Percentiles rank a stretch among this genome's conserved stretches.
Conservation (phyloP, 2,797 vertebrate genomes). For the Eulemur rubriventer region DNA sequence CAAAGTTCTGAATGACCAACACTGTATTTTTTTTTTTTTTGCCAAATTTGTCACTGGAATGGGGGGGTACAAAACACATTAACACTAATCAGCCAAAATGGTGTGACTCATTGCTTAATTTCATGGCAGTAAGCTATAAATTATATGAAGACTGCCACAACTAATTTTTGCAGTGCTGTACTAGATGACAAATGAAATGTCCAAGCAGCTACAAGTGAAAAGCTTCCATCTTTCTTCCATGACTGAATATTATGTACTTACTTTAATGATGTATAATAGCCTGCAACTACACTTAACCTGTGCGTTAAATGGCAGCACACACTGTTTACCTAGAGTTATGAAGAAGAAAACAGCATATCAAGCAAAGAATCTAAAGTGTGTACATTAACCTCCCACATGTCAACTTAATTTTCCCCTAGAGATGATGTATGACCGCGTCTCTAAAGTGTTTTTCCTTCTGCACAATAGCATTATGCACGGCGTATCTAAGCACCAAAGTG, state of each 20-base stretch:
- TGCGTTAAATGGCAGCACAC: slow-evolving; percentile 88
- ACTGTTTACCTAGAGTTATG: slow-evolving; percentile 88
- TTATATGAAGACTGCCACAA: slow-evolving; percentile 88
- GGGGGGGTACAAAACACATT: slow-evolving; percentile 82
- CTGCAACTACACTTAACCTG: slow-evolving; percentile 97
- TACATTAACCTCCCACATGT: slow-evolving; percentile 85
- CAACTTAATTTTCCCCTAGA: slow-evolving; percentile 83
- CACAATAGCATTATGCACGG: slow-evolving; percentile 80
- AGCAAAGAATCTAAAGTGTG: slow-evolving; percentile 83
- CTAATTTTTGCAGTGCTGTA: slow-evolving; percentile 86
- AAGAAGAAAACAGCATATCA: slow-evolving; percentile 88
- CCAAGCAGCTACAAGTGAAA: slow-evolving; percentile 90
- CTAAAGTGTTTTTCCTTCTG: slow-evolving; percentile 78
- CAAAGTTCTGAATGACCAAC: slow-evolving; percentile 87
- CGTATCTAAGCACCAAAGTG: slow-evolving; percentile 81
- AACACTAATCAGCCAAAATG: slow-evolving; percentile 89
- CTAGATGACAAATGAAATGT: slow-evolving; percentile 93
- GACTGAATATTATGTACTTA: slow-evolving; percentile 92
- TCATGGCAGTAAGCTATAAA: slow-evolving; percentile 86
- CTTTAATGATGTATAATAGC: slow-evolving; percentile 98
- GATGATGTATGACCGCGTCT: slow-evolving; percentile 83
- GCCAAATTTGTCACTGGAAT: slow-evolving; percentile 86
- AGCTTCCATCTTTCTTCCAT: slow-evolving; percentile 92
- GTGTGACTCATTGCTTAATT: slow-evolving; percentile 89
- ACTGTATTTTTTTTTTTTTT: slow-evolving; percentile 80